phyloP scores from a whole-genome alignment of 2,797 vertebrate genomes.

The Melanotaenia maccullochi region DNA sequence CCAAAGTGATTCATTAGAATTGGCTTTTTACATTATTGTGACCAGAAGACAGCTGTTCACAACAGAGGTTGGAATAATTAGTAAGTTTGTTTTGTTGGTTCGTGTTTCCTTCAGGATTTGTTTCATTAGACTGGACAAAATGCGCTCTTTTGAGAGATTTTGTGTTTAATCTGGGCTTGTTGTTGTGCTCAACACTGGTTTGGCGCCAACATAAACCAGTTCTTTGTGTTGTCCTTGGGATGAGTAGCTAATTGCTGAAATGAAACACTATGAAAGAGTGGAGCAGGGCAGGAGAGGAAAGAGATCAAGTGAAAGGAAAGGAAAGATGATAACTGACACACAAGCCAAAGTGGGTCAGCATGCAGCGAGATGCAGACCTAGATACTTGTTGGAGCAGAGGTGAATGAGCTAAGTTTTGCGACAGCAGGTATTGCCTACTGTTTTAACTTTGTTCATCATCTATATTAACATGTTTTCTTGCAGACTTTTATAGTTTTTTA shows the following conservation, averaged over 20 bases:
- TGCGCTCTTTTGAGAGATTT: not conserved
- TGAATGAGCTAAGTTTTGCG: slow-evolving; percentile 12
- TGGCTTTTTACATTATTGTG: not conserved
- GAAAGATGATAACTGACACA: slow-evolving; percentile 18
- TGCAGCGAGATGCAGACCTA: slow-evolving; percentile 24
- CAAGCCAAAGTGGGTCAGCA: slow-evolving; percentile 50
- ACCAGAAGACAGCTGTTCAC: not conserved
- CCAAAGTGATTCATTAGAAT: not conserved
- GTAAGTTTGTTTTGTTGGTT: not conserved
- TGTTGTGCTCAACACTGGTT: slow-evolving; percentile 28
- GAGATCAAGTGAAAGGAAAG: slow-evolving; percentile 2
- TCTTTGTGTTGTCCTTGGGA: slow-evolving; percentile 24
- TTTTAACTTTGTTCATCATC: not conserved
- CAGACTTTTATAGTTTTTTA: not conserved
- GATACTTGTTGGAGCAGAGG: slow-evolving; percentile 28
- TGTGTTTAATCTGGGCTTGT: slow-evolving; percentile 14
- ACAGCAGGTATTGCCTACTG: not conserved
- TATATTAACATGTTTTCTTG: not conserved
- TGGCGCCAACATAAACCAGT: slow-evolving; percentile 17
- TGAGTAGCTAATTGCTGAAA: slow-evolving; percentile 29
- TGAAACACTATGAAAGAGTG: slow-evolving; percentile 9
- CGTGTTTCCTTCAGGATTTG: not conserved
- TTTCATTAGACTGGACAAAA: not conserved
- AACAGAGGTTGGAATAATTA: not conserved
- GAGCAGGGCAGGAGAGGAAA: slow-evolving; percentile 21